phyloP scores from a whole-genome alignment of 2,113 vertebrate genomes.

The Acanthisitta chloris region DNA sequence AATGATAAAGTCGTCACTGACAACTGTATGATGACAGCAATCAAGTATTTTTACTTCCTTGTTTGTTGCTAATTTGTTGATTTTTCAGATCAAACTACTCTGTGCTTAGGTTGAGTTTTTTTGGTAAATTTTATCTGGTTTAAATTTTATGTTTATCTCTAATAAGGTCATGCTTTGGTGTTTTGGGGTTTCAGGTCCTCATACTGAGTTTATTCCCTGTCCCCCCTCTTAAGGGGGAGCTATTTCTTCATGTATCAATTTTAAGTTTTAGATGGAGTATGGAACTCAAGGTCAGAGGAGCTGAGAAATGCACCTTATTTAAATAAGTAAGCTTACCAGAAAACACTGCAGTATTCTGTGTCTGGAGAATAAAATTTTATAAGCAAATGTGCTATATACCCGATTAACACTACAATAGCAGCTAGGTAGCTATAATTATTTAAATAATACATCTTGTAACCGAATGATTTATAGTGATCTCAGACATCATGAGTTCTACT shows the following conservation, averaged over 20 bases:
- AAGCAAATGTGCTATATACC: slow-evolving; percentile 11
- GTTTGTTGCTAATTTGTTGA: not conserved
- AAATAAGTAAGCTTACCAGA: not conserved
- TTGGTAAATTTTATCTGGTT: not conserved
- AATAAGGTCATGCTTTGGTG: not conserved
- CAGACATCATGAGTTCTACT: not conserved
- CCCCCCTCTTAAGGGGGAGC: not conserved
- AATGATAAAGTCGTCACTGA: not conserved
- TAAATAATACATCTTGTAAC: not conserved
- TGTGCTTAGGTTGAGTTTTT: not conserved
- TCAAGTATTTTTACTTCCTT: not conserved
- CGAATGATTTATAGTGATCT: not conserved
- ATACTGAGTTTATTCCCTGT: not conserved
- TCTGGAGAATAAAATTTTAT: slow-evolving; percentile 19
- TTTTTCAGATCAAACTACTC: not conserved
- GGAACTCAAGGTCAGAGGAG: not conserved
- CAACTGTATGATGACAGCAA: not conserved
- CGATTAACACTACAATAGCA: slow-evolving; percentile 7
- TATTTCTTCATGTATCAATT: not conserved
- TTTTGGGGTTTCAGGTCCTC: not conserved
- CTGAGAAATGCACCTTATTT: not conserved
- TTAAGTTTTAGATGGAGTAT: not conserved
- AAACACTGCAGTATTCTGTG: not conserved
- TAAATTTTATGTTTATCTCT: not conserved
- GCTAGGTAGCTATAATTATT: not conserved